phyloP scores from a whole-genome alignment of 2,113 vertebrate species.

The Ardeotis arabs region DNA sequence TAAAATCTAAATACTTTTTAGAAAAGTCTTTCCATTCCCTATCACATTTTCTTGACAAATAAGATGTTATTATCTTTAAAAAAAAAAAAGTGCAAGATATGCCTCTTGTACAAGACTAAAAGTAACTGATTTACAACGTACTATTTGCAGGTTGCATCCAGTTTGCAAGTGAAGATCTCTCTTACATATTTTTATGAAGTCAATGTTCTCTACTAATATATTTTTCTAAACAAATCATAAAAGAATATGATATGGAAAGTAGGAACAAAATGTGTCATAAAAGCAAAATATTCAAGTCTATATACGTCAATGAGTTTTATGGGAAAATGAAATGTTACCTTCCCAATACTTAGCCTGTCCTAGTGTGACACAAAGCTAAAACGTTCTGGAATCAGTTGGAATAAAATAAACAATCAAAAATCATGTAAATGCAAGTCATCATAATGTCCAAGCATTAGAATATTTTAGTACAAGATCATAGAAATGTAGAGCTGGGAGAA shows the following conservation, averaged over 20 bases:
- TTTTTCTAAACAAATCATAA: background rate
- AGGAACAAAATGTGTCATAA: background rate
- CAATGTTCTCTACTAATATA: background rate
- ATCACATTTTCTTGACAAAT: background rate
- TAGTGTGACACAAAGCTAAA: background rate
- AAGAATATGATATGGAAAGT: background rate
- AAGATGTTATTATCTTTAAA: background rate
- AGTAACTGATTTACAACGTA: background rate
- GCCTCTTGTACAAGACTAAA: background rate
- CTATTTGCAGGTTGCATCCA: background rate
- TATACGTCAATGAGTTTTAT: background rate
- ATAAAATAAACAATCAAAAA: background rate
- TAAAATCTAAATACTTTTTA: background rate
- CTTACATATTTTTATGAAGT: background rate
- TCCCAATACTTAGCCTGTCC: background rate
- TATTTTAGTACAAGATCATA: background rate
- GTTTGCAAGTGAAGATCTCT: background rate
- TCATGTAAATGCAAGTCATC: background rate
- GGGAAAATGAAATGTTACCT: background rate
- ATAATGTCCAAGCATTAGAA: background rate
- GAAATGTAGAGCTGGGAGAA: background rate
- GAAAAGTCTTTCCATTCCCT: background rate
- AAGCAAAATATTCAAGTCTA: background rate
- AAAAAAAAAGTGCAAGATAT: background rate
- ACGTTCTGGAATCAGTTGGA: background rate